A percentile compares a stretch with the other conserved stretches of the same genome.
Evolutionary conservation across 2,113 vertebrate species (phyloP).

Genomic region (Sigmodon hispidus): DNA sequence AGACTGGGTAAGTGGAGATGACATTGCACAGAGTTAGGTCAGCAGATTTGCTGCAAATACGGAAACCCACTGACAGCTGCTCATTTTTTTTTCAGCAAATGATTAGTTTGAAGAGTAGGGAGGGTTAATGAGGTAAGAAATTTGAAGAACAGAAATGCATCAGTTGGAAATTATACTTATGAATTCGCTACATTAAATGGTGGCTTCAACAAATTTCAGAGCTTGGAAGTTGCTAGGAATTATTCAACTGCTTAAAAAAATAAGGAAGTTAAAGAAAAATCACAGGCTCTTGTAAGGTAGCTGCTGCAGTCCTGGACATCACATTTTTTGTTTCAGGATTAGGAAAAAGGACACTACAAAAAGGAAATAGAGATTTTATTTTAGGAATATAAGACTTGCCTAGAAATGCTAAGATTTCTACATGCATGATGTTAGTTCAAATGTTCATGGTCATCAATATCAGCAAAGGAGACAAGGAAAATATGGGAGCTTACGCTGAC

Average conservation of each 20-base stretch:
- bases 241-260: not conserved
- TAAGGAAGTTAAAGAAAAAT: not conserved
- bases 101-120: not conserved
- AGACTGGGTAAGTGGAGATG: not conserved
- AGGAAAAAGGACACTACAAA: not conserved
- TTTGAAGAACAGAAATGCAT: not conserved
- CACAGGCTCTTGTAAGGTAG: not conserved
- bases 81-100: not conserved
- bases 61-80: not conserved
- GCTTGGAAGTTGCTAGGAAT: not conserved
- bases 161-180: not conserved
- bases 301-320: not conserved
- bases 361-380: not conserved
- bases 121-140: not conserved
- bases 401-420: not conserved
- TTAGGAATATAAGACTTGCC: not conserved
- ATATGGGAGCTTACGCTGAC: not conserved
- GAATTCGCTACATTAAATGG: not conserved
- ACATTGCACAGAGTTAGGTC: not conserved
- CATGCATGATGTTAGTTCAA: not conserved
- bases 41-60: not conserved
- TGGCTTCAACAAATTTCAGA: slow-evolving; percentile 21
- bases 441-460: not conserved
- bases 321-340: not conserved
- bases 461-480: not conserved